A percentile compares a stretch with the other conserved stretches of the same genome.
Evolutionary conservation across 1,140 invertebrate species (phyloP).

Genomic region (Zaprionus nigranus): DNA sequence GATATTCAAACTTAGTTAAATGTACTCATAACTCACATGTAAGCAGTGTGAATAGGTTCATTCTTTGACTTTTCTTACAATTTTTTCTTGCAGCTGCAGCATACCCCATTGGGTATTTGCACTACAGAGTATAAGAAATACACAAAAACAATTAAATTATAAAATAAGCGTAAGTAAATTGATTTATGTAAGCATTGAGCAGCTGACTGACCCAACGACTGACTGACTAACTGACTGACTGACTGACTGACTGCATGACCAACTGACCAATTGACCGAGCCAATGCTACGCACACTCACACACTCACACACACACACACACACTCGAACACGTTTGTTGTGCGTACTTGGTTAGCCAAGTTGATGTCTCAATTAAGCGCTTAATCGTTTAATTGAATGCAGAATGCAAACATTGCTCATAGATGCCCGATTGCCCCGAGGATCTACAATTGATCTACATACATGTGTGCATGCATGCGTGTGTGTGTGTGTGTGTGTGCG

Average conservation of each 20-base stretch:
- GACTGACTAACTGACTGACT: conserved; percentile 14
- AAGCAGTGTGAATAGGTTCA: too few species aligned
- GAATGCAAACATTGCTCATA: conserved; percentile 34
- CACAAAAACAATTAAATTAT: conserved; percentile 77
- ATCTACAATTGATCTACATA: conserved; percentile 44
- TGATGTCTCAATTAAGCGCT: conserved; percentile 55
- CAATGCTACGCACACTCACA: conserved; percentile 21
- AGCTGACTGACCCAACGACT: conserved; percentile 35
- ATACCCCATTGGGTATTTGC: not conserved
- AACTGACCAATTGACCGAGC: conserved; percentile 32
- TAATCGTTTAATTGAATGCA: conserved; percentile 60
- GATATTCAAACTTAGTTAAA: not conserved
- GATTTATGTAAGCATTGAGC: conserved; percentile 69
- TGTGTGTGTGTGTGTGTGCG: conserved; percentile 23
- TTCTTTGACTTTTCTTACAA: not conserved
- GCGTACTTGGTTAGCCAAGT: conserved; percentile 46
- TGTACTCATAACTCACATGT: too few species aligned
- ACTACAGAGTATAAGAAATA: conserved; percentile 8
- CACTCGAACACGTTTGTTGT: conserved; percentile 29
- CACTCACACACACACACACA: conserved; percentile 10
- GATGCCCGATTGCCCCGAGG: conserved; percentile 28
- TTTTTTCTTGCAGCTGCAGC: rapidly evolving
- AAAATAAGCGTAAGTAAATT: conserved; percentile 75
- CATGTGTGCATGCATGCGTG: conserved; percentile 26
- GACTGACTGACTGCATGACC: conserved; percentile 23